Percentiles rank a stretch among this genome's conserved stretches.
Conservation (phyloP, 2,888 invertebrate species). For the Sceliomorpha sp. region DNA sequence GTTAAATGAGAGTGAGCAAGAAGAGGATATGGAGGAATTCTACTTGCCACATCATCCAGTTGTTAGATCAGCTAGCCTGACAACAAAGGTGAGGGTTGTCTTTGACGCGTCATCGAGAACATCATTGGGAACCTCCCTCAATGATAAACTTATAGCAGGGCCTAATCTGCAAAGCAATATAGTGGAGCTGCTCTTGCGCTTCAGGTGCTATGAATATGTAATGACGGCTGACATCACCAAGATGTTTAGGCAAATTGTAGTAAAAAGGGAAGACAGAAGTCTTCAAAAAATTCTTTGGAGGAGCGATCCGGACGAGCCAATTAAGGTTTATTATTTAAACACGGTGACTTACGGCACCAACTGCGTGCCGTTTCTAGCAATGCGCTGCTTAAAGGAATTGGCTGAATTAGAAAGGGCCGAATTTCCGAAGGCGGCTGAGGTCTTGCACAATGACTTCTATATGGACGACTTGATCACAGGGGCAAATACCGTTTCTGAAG, state of each 20-base stretch:
- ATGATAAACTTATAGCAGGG: conserved; percentile 23
- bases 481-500: conserved; percentile 23
- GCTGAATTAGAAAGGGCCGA: background rate
- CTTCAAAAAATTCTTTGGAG: conserved; percentile 41
- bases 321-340: conserved; percentile 9
- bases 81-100: conserved; percentile 6
- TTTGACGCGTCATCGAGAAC: conserved; percentile 29
- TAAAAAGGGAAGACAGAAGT: conserved; percentile 12
- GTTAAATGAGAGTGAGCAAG: background rate
- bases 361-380: conserved; percentile 26
- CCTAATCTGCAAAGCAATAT: conserved; percentile 29
- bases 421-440: conserved; percentile 43
- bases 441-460: conserved; percentile 55
- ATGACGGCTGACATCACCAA: conserved; percentile 38
- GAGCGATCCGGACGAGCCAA: background rate
- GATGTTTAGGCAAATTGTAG: conserved; percentile 32
- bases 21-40: background rate
- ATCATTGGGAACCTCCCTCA: conserved; percentile 1
- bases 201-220: conserved; percentile 20
- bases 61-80: background rate
- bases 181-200: conserved; percentile 21
- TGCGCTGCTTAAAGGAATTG: conserved; percentile 9
- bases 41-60: conserved; percentile 10
- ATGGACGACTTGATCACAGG: conserved; percentile 32
- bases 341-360: conserved; percentile 34